Evolutionary conservation across 2,888 invertebrate species (phyloP).

Genomic region (Diabrotica balteata): DNA sequence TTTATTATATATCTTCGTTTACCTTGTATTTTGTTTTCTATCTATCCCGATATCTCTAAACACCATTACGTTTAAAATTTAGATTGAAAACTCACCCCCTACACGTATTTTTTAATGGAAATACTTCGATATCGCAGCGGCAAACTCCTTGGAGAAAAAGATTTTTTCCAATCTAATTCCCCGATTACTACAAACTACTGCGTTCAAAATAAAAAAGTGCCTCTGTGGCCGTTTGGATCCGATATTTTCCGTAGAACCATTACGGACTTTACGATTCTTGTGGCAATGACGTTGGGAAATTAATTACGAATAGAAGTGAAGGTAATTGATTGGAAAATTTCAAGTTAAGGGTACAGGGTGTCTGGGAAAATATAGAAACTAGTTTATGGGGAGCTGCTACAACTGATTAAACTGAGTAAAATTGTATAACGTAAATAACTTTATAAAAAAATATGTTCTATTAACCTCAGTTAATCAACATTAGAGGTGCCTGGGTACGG

Average conservation of each 20-base stretch:
- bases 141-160: background rate
- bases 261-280: constrained; percentile 1
- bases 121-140: background rate
- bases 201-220: background rate
- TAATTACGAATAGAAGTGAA: constrained; percentile 9
- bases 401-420: no score
- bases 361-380: no score
- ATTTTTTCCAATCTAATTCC: background rate
- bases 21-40: background rate
- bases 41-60: background rate
- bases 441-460: no score
- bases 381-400: no score
- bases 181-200: constrained; percentile 3
- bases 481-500: no score
- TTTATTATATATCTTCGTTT: background rate
- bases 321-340: constrained; percentile 24
- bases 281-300: constrained; percentile 5
- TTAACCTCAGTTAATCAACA: no score
- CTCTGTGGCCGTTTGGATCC: constrained; percentile 1
- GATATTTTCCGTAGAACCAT: background rate
- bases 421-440: no score
- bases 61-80: background rate
- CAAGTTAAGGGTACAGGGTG: constrained; percentile 37
- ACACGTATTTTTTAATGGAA: background rate
- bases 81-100: background rate